Conservation (phyloP, 2,113 vertebrate species). For the Hyaena hyaena region DNA sequence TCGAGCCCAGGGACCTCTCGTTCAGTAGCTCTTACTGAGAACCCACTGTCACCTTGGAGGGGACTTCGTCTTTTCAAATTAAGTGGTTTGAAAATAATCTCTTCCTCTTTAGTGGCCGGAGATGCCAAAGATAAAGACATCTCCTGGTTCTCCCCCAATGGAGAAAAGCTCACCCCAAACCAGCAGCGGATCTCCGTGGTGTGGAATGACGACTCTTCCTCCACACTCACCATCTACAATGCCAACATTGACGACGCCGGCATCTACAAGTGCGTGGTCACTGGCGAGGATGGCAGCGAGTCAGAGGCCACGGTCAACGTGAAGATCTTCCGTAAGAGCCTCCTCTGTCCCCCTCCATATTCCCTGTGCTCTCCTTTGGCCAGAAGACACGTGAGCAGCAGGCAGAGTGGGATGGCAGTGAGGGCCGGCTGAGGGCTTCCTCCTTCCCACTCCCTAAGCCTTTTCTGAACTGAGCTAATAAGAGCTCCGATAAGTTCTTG, state of each 20-base stretch:
- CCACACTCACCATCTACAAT: conserved; percentile 97
- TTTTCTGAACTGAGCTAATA: not conserved
- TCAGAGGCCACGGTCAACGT: conserved; percentile 95
- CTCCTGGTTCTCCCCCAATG: conserved; percentile 96
- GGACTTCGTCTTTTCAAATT: not conserved
- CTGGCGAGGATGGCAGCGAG: conserved; percentile 88
- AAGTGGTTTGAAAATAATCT: conserved; percentile 50
- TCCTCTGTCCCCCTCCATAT: fast-evolving
- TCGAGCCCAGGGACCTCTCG: too few species aligned
- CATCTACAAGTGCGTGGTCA: conserved; percentile 96
- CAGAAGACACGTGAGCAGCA: not conserved
- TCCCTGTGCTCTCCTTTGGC: not conserved
- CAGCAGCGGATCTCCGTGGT: conserved; percentile 94
- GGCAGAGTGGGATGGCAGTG: not conserved
- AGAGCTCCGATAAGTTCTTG: not conserved
- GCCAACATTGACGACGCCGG: conserved; percentile 94
- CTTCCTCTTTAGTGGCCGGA: conserved; percentile 89
- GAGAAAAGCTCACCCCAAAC: conserved; percentile 92
- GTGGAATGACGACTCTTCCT: conserved; percentile 93
- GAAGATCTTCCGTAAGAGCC: conserved; percentile 96
- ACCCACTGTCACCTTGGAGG: not conserved
- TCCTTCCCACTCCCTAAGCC: not conserved
- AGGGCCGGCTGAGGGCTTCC: not conserved
- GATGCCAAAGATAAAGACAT: conserved; percentile 93
- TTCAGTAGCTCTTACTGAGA: not conserved